A percentile compares a stretch with the other conserved stretches of the same genome.
Evolutionary conservation across 1,140 invertebrate genomes (phyloP).

Genomic region (Meloidogyne exigua): DNA sequence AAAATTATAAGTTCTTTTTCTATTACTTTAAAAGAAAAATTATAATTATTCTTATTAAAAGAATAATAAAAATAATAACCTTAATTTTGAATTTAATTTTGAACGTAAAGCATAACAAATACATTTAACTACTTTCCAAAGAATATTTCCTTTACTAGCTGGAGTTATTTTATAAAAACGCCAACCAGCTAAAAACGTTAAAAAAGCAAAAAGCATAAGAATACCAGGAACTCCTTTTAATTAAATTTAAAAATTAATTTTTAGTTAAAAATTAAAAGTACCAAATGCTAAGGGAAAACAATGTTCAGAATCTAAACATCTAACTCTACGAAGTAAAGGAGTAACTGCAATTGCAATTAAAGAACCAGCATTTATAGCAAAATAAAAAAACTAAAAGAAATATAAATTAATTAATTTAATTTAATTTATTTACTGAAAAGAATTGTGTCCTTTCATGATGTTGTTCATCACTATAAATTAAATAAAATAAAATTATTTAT

Average conservation of each 20-base stretch:
- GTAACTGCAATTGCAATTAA: constrained; percentile 66
- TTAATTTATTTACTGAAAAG: constrained; percentile 73
- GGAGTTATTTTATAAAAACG: constrained; percentile 56
- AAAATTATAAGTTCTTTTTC: not conserved
- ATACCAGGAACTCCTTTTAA: constrained; percentile 65
- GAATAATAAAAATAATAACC: not conserved
- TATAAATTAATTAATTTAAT: constrained; percentile 39
- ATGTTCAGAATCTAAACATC: constrained; percentile 63
- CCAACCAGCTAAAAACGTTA: constrained; percentile 57
- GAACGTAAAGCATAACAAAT: constrained; percentile 37
- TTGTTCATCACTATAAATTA: constrained; percentile 66
- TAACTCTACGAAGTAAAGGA: constrained; percentile 64
- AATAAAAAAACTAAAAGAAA: constrained; percentile 61
- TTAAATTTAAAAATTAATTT: constrained; percentile 14
- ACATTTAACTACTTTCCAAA: constrained; percentile 50
- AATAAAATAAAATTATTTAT: not conserved
- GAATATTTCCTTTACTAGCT: constrained; percentile 58
- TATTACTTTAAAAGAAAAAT: not conserved
- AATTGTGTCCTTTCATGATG: constrained; percentile 69
- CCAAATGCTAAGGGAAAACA: constrained; percentile 65
- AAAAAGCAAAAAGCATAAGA: constrained; percentile 65
- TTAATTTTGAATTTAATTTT: constrained; percentile 39
- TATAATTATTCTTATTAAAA: no score
- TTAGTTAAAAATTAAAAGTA: not conserved
- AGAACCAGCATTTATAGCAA: constrained; percentile 64